Base-by-base conservation (phyloP, 2,888 invertebrate species). In the Elysia crispata region DNA sequence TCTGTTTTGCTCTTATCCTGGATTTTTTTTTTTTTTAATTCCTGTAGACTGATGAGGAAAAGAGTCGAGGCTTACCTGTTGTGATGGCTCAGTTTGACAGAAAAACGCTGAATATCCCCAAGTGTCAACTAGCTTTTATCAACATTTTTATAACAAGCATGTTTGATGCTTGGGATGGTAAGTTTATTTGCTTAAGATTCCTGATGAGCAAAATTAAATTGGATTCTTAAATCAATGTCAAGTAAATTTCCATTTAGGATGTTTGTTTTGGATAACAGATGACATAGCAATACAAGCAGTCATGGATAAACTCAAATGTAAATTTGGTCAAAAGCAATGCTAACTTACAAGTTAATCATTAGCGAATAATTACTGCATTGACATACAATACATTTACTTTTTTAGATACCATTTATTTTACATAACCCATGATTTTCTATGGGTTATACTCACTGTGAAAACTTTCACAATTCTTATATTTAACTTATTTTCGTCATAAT, bases 11-110 rank as follows among this genome's bases (percentile, higher is more conserved):
- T 41, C 41, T 41, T 3, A 11, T 41, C 41, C 3, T 41, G 41
- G 41, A 54, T 50, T 73, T 73, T 73, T 23, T 73, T 20, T 54
- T 73, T 15, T 50, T 73, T n/a, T 49, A 54, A 13, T 57, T 33
- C 88, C 88, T 23, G 87, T 60, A 99, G 94, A 99, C 99, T 11
- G 98, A 98, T 90, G 98, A 98, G 91, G 99, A 99, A 93, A 97
- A 97, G 90, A 94, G 94, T 20, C 94, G 95, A 85, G 95, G 95
- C 73, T 93, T 99, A 89, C 98, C 99, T 0, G 97, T 99, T 13
- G 97, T 98, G 84, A 99, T 99, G 99, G 98, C 98, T 13, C 96
- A 98, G 95, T 99, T 99, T 93, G 98, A 99, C 93, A 95, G 98
- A 86, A 94, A 95, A 82, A 95, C 96, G 0, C 98, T 98, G 93